Evolutionary conservation across 2,797 vertebrate species (phyloP), one percentile per base, ranked within the genome.

Genomic region (Botia almorhae): DNA sequence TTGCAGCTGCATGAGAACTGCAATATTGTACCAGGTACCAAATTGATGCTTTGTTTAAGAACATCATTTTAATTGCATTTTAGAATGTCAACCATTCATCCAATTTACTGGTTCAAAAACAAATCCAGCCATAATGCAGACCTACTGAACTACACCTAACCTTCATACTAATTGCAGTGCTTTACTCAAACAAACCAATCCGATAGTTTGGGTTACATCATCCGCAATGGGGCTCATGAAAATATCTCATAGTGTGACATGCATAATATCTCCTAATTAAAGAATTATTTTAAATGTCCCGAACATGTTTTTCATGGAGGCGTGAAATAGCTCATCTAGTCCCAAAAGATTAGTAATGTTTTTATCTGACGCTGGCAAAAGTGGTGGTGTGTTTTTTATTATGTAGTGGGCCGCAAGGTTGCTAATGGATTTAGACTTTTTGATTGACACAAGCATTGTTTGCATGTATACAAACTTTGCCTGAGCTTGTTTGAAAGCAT

Each of bases 381-480:
- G 68, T 92, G 92, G 93, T 90, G 86, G 89, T 91, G 90, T 91
- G 90, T 93, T 91, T 90, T 89, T 63, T 17, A 91, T 93, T 90
- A 89, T 89, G 85, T 86, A 87, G 83, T 90, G 88, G 92, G 91
- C 90, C 89, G 86, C 86, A 89, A 89, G 92, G 92, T 93, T 91
- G 91, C 93, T 94, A 95, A 94, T 94, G 93, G 93, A 88, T 94
- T 92, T 90, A 84, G 90, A 92, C 93, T 94, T 91, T 89, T 91
- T 90, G 48, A 87, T 88, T 89, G 80, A 55, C 61, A 79, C 85
- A 69, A 82, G 85, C 84, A 85, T 88, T 91, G 87, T 86, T 46
- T 87, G 76, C 83, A 91, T 87, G 74, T 83, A 91, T 85, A 90
- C 84, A 90, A 87, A 87, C 90, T 92, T 92, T 92, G 91, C 88